Evolutionary conservation across 1,140 invertebrate species (phyloP), one percentile per base, ranked within the genome.

Genomic region (Drosophila ogumai): DNA sequence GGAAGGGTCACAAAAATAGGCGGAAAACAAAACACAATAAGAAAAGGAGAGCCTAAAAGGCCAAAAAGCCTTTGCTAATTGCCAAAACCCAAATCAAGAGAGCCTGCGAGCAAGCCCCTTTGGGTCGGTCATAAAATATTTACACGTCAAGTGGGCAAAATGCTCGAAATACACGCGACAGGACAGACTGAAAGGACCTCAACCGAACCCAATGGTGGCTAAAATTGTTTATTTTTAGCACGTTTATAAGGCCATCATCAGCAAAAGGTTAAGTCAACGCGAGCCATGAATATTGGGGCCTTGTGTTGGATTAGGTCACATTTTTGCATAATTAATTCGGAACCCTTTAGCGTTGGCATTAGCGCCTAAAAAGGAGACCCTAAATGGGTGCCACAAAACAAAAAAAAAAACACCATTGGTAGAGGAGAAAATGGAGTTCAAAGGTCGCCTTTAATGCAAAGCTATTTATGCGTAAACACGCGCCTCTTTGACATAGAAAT

Each of bases 191-290:
- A 61, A 49, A 28, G 38, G 25, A 31, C 28, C 15, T 31, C 8
- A 56, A 44, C 71, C 36, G 15, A 75, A 72, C 65, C 36, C 55
- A 77, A 65, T 60, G 67, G 55, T 22, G 43, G 66, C 57, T 13
- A 56, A 77, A 63, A 67, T 90, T 90, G 85, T 90, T 88, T 88
- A 90, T 90, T 88, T 90, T 88, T 85, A 85, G 85, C 85, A 79
- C 81, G 77, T 88, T 84, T 87, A 88, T 88, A 88, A 68, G 79
- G 76, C 76, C 85, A 88, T 90, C 80, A 81, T 90, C 76, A 75
- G 66, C 0, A 68, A 88, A 88, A 81, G 84, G 84, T 88, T 80
- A 87, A 84, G 84, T 76, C 80, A 77, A 72, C 82, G 54, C 46
- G 58, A 36, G 65, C 71, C 80, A 55, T 75, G 69, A 87, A 81